Base-by-base conservation (phyloP, 2,797 vertebrate species). In the Sebastes goodei region DNA sequence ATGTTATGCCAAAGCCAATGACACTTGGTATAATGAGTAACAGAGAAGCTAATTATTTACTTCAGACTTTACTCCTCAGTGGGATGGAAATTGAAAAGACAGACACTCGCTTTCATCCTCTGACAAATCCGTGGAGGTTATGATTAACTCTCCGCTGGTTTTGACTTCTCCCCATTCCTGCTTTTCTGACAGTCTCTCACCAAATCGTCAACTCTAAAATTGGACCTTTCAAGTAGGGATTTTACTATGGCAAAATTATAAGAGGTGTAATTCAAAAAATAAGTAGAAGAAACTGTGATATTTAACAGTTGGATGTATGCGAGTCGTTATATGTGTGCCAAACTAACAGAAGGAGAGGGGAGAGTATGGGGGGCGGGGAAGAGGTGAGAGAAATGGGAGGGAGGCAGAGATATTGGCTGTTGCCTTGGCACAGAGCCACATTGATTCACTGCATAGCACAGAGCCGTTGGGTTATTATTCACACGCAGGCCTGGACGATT, bases 381-480 rank as follows among this genome's bases (percentile, higher is more conserved):
- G 80, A 81, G 85, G 92, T 89, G 92, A 89, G 88, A 74, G 65
- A 92, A 94, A 93, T 46, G 42, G 1, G 25, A 73, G 56, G 56
- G 73, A 84, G 76, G 79, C 52, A 53, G 80, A 74, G 74, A 81
- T 76, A 59, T 82, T 82, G 55, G 82, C 79, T 62, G 84, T 56
- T 81, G 71, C 53, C 65, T 93, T 46, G 93, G 92, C 88, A 87
- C 62, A 32, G 60, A 82, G 85, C 90, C 91, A 86, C 67, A 89
- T 88, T 86, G 90, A 94, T 92, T 92, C 81, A 83, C 84, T 70
- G 84, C 75, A 89, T 33, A 74, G 85, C 85, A 80, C 35, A 82
- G 52, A 89, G 81, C 81, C 14, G 65, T 55, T 69, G 80, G 84
- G 83, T 63, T 85, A 80, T 82, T 86, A 90, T 90, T 81, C 79